phyloP scores from a whole-genome alignment of 2,888 invertebrate genomes.

The Holacanthella duospinosa region DNA sequence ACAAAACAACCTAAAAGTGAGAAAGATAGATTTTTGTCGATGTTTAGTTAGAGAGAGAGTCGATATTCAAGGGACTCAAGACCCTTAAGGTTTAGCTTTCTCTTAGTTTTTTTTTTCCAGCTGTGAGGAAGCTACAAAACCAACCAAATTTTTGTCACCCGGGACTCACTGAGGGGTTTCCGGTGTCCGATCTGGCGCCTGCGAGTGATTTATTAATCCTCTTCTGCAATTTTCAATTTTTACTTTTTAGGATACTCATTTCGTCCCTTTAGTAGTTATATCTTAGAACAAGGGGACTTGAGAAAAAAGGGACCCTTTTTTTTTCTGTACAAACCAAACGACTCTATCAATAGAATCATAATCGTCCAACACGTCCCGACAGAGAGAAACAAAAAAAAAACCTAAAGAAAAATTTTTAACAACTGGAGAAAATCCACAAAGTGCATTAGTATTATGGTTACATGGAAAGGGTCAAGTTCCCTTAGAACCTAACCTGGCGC shows the following conservation, averaged over 20 bases:
- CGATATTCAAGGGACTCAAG: background rate
- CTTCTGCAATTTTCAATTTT: too few relatives aligned
- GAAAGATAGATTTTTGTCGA: too few relatives aligned
- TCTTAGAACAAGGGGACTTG: too few relatives aligned
- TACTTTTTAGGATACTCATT: too few relatives aligned
- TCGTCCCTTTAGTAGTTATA: too few relatives aligned
- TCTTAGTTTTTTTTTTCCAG: slow-evolving; percentile 35
- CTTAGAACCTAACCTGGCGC: background rate
- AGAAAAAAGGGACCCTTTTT: too few relatives aligned
- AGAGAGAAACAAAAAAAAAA: too few relatives aligned
- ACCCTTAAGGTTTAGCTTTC: slow-evolving; percentile 16
- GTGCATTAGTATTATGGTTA: background rate
- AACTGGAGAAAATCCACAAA: background rate
- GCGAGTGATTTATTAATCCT: slow-evolving; percentile 38
- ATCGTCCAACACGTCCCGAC: background rate
- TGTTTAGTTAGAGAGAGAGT: too few relatives aligned
- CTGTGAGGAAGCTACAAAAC: slow-evolving; percentile 36
- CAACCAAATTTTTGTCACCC: slow-evolving; percentile 35
- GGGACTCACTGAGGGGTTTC: slow-evolving; percentile 34
- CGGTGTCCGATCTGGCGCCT: slow-evolving; percentile 37
- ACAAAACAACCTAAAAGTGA: background rate
- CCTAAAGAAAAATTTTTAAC: background rate
- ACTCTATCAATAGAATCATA: background rate
- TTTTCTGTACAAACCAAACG: too few relatives aligned
- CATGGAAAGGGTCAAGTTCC: background rate